Percentiles rank a stretch among this genome's conserved stretches.
These are phyloP conservation scores for Thomomys bottae DNA, from an alignment of 2,113 vertebrate species.

Conservation along the genomic window DNA sequence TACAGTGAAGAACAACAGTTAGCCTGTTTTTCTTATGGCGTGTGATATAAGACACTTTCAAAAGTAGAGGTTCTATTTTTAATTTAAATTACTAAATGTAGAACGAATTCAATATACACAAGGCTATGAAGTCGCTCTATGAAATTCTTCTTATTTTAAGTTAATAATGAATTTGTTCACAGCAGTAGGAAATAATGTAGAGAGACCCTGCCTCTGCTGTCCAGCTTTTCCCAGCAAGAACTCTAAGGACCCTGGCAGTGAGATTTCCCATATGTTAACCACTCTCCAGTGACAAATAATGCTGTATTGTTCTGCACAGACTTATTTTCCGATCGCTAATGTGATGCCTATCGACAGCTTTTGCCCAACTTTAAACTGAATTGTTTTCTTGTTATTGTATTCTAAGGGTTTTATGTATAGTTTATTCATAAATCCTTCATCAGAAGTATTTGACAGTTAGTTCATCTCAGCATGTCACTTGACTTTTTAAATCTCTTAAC, in stretches of 20 bases:
- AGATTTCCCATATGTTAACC: not conserved
- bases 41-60: slow-evolving; percentile 48
- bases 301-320: not conserved
- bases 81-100: slow-evolving; percentile 63
- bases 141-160: not conserved
- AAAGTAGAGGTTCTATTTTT: slow-evolving; percentile 60
- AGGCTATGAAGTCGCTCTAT: not conserved
- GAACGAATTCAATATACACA: slow-evolving; percentile 34
- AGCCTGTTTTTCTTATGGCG: slow-evolving; percentile 55
- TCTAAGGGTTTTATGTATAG: slow-evolving; percentile 26
- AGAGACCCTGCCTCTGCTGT: not conserved
- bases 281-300: not conserved
- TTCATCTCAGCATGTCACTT: not conserved
- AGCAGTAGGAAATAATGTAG: slow-evolving; percentile 10
- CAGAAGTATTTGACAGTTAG: not conserved
- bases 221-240: not conserved
- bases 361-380: slow-evolving; percentile 13
- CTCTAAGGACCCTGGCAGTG: not conserved
- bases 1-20: slow-evolving; percentile 54
- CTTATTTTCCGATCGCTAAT: not conserved
- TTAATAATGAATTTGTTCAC: not conserved
- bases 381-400: not conserved
- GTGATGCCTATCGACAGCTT: not conserved
- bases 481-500: slow-evolving; percentile 13
- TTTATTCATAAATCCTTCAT: not conserved